These are phyloP conservation scores for Morone chrysops DNA, from an alignment of 2,113 vertebrate genomes.

Conservation along the genomic window DNA sequence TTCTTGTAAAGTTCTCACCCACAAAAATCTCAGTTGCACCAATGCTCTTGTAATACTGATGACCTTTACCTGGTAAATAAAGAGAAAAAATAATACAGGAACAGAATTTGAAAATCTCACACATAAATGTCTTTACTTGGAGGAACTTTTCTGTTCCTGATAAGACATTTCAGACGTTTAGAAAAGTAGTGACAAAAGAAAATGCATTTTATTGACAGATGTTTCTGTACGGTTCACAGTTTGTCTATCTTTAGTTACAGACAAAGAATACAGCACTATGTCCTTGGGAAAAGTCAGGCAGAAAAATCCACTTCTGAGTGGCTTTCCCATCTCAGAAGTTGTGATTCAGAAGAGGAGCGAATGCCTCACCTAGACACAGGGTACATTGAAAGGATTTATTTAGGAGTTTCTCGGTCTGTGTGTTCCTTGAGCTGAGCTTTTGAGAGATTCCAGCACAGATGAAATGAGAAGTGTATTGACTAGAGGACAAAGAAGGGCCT, in stretches of 20 bases:
- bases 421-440: constrained; percentile 59
- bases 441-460: constrained; percentile 53
- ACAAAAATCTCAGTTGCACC: neutral
- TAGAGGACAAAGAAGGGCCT: constrained; percentile 22
- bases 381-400: constrained; percentile 68
- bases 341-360: constrained; percentile 44
- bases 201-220: neutral
- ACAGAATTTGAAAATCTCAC: neutral
- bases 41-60: neutral
- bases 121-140: neutral
- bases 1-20: neutral
- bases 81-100: neutral
- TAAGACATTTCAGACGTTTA: neutral
- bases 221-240: constrained; percentile 22
- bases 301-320: constrained; percentile 55
- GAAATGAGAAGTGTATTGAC: constrained; percentile 62
- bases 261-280: constrained; percentile 8
- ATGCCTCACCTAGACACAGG: constrained; percentile 46
- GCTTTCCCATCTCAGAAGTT: constrained; percentile 42
- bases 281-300: constrained; percentile 65
- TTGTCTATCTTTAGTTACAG: constrained; percentile 42
- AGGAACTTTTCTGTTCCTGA: neutral
- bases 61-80: neutral
- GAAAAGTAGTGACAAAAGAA: neutral
- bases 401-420: constrained; percentile 45